phyloP scores from a whole-genome alignment of 2,797 vertebrate species.

The Novumbra hubbsi region DNA sequence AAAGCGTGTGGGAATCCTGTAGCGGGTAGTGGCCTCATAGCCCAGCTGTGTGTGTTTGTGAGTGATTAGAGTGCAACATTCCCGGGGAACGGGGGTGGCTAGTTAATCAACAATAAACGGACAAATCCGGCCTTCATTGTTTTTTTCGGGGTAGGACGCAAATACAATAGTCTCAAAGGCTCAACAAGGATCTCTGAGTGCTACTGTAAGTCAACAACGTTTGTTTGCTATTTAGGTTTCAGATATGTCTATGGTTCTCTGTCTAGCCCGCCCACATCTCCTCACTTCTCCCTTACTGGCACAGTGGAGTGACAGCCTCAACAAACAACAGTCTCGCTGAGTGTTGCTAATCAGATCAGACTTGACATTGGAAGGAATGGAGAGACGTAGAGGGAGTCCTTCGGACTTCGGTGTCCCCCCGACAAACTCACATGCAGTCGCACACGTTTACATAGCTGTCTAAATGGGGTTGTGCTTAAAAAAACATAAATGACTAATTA shows the following conservation, averaged over 20 bases:
- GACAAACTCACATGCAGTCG: conserved; percentile 8
- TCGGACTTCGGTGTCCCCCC: not conserved
- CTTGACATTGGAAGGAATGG: not conserved
- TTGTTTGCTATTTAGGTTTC: not conserved
- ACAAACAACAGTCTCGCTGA: not conserved
- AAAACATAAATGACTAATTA: no score
- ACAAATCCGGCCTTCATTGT: not conserved
- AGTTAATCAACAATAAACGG: not conserved
- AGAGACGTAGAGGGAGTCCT: not conserved
- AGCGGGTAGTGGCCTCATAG: not conserved
- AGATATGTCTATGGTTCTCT: not conserved
- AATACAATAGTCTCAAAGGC: not conserved
- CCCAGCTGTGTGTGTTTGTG: not conserved
- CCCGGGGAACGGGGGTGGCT: not conserved
- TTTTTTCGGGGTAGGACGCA: not conserved
- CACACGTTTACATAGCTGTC: conserved; percentile 1
- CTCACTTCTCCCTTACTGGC: not conserved
- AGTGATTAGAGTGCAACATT: no score
- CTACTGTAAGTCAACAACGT: not conserved
- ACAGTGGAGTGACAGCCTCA: not conserved
- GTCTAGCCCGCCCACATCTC: not conserved
- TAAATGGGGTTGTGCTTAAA: no score
- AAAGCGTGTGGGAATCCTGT: not conserved
- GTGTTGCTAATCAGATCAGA: not conserved
- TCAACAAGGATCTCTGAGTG: not conserved